Evolutionary conservation across 2,113 vertebrate genomes (phyloP).

Genomic region (Rhabdornis inornatus): DNA sequence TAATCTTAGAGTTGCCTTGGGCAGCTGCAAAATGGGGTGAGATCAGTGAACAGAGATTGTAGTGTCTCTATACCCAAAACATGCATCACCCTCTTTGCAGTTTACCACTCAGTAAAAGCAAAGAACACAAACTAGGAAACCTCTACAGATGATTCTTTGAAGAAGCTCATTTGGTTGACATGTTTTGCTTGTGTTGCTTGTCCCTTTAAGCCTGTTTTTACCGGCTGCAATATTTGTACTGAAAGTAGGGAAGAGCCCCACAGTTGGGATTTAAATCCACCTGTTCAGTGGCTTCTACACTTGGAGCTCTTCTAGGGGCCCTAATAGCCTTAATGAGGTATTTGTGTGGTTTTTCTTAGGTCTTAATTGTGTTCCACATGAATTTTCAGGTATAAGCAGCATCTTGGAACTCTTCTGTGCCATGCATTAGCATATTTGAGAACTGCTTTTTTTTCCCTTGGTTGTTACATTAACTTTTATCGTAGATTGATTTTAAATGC

Average conservation of each 20-base stretch:
- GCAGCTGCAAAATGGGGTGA: rapidly evolving
- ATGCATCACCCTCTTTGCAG: rapidly evolving
- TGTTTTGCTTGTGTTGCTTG: rapidly evolving
- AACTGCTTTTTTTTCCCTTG: not conserved
- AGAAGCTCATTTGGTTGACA: not conserved
- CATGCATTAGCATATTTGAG: not conserved
- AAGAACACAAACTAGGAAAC: not conserved
- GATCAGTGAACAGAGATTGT: not conserved
- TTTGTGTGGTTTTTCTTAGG: not conserved
- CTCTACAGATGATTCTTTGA: not conserved
- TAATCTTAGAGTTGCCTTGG: rapidly evolving
- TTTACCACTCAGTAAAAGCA: not conserved
- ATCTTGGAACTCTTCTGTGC: rapidly evolving
- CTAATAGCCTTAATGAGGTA: not conserved
- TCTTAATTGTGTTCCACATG: not conserved
- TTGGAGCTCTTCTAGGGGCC: not conserved
- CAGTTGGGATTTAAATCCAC: not conserved
- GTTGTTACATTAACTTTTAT: not conserved
- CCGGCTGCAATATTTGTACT: rapidly evolving
- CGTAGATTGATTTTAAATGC: not conserved
- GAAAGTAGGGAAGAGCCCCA: not conserved
- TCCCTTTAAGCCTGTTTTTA: not conserved
- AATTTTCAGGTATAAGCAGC: not conserved
- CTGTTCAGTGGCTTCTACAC: not conserved
- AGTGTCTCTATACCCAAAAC: rapidly evolving